These are phyloP conservation scores for Chymomyza amoena DNA, from an alignment of 2,888 invertebrate species.

Conservation along the genomic window DNA sequence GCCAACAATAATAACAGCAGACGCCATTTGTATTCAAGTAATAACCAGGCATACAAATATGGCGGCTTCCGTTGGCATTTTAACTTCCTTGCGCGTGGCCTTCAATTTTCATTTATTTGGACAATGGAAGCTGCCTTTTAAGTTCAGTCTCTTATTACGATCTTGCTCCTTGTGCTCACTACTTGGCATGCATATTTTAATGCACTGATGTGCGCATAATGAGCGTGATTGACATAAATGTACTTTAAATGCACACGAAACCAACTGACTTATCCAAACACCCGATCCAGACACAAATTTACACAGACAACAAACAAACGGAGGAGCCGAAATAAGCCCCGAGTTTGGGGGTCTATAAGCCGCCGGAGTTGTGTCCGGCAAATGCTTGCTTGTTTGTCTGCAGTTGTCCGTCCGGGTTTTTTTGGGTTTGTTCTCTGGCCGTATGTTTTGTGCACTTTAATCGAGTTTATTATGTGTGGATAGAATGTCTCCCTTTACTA, in stretches of 20 bases:
- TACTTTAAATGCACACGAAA: constrained; percentile 60
- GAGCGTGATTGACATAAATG: constrained; percentile 70
- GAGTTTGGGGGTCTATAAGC: constrained; percentile 18
- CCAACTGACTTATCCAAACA: constrained; percentile 24
- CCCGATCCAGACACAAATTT: constrained; percentile 9
- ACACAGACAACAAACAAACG: constrained; percentile 10
- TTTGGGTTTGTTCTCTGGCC: constrained; percentile 45
- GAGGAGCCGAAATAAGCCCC: neutral
- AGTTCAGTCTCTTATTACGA: constrained; percentile 2
- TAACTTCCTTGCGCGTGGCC: constrained; percentile 46
- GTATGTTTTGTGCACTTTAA: constrained; percentile 65
- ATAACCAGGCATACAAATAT: constrained; percentile 42
- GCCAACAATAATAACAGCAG: neutral
- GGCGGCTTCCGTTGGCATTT: constrained; percentile 52
- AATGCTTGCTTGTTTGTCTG: constrained; percentile 19
- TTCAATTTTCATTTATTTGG: constrained; percentile 49
- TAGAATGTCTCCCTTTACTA: constrained; percentile 8
- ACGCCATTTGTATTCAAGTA: neutral
- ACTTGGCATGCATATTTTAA: constrained; percentile 54
- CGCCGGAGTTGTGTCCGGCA: constrained; percentile 47
- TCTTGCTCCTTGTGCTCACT: neutral
- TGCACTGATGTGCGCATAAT: constrained; percentile 68
- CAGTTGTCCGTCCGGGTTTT: constrained; percentile 9
- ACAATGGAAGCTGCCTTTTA: constrained; percentile 18
- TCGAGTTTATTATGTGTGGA: constrained; percentile 62